phyloP scores from a whole-genome alignment of 2,888 invertebrate genomes.

The Deilephila elpenor region DNA sequence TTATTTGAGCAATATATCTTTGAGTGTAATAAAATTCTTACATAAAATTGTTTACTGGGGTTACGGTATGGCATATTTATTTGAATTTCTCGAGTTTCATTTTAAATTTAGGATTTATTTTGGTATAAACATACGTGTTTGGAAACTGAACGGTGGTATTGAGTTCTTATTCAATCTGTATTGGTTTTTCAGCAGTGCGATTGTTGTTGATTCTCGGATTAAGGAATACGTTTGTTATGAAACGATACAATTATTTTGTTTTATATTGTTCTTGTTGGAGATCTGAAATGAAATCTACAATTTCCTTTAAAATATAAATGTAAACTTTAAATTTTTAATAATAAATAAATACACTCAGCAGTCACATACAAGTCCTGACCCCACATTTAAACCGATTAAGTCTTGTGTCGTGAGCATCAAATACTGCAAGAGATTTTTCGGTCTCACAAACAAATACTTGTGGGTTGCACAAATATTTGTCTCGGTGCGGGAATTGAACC shows the following conservation, averaged over 20 bases:
- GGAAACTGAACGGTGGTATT: slow-evolving; percentile 7
- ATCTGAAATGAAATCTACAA: too few relatives aligned
- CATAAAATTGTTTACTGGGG: slow-evolving; percentile 29
- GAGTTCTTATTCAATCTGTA: slow-evolving; percentile 11
- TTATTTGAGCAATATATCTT: slow-evolving; percentile 27
- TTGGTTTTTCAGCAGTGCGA: not conserved
- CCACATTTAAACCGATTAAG: too few relatives aligned
- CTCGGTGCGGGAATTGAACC: too few relatives aligned
- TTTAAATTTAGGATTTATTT: slow-evolving; percentile 19
- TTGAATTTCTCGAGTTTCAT: slow-evolving; percentile 14
- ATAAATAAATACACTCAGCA: too few relatives aligned
- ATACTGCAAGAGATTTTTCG: too few relatives aligned
- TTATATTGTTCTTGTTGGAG: not conserved
- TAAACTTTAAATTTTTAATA: too few relatives aligned
- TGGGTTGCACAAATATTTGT: too few relatives aligned
- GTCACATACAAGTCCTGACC: too few relatives aligned
- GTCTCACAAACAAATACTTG: too few relatives aligned
- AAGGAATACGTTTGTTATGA: slow-evolving; percentile 3
- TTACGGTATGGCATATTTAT: slow-evolving; percentile 26
- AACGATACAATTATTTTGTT: not conserved
- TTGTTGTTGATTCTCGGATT: slow-evolving; percentile 7
- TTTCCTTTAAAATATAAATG: too few relatives aligned
- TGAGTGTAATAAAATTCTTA: slow-evolving; percentile 27
- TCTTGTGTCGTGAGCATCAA: too few relatives aligned
- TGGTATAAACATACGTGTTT: slow-evolving; percentile 26